phyloP scores from a whole-genome alignment of 2,888 invertebrate genomes.

The Carterocephalus palaemon region DNA sequence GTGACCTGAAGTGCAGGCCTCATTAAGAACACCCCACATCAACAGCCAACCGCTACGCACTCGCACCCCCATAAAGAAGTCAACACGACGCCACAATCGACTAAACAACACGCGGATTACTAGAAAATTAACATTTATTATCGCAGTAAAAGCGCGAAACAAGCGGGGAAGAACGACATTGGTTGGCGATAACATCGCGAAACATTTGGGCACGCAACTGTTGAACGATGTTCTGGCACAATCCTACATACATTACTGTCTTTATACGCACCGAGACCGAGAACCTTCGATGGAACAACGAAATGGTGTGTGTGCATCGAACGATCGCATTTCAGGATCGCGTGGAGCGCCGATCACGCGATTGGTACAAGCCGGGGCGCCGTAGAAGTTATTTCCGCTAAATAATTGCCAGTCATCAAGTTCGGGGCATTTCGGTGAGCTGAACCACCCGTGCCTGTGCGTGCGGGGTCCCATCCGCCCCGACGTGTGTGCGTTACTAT shows the following conservation, averaged over 20 bases:
- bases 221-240: too few species aligned
- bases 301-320: slow-evolving; percentile 16
- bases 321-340: slow-evolving; percentile 15
- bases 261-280: neutral
- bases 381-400: slow-evolving; percentile 30
- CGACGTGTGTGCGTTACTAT: slow-evolving; percentile 10
- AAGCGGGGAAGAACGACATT: slow-evolving; percentile 22
- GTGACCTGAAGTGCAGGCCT: too few species aligned
- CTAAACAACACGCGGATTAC: slow-evolving; percentile 22
- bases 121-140: slow-evolving; percentile 24
- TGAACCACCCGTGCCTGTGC: slow-evolving; percentile 1
- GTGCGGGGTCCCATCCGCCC: slow-evolving; percentile 8
- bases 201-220: slow-evolving; percentile 45
- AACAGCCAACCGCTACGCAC: slow-evolving; percentile 7
- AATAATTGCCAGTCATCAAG: slow-evolving; percentile 30
- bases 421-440: slow-evolving; percentile 5
- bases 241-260: slow-evolving; percentile 8
- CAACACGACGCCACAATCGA: slow-evolving; percentile 17
- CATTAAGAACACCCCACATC: slow-evolving; percentile 1
- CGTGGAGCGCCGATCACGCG: slow-evolving; percentile 12
- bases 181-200: slow-evolving; percentile 48
- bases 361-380: slow-evolving; percentile 20
- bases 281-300: slow-evolving; percentile 1
- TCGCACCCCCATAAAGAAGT: slow-evolving; percentile 19
- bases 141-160: slow-evolving; percentile 23